phyloP scores from a whole-genome alignment of 2,113 vertebrate species.

The Ariopsis seemanni region DNA sequence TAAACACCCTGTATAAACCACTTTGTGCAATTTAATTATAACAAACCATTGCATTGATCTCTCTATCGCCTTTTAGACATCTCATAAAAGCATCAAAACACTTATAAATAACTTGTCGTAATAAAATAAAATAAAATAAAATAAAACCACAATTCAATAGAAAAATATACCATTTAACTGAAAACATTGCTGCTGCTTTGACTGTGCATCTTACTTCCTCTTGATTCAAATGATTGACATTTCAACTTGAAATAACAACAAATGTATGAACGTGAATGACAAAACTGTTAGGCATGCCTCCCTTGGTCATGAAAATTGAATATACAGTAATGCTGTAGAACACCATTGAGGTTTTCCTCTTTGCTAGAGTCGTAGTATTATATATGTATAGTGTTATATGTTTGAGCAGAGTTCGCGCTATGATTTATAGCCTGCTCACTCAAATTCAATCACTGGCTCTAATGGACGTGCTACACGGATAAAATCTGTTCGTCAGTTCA shows the following conservation, averaged over 20 bases:
- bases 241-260: neutral
- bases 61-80: slow-evolving; percentile 43
- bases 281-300: neutral
- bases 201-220: neutral
- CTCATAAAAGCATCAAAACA: slow-evolving; percentile 43
- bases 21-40: slow-evolving; percentile 36
- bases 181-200: slow-evolving; percentile 9
- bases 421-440: neutral
- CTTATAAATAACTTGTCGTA: slow-evolving; percentile 39
- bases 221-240: neutral
- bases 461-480: neutral
- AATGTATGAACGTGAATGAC: slow-evolving; percentile 3
- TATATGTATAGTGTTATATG: neutral
- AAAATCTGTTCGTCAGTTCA: neutral
- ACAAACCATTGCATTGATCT: slow-evolving; percentile 8
- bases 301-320: neutral
- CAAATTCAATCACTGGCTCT: neutral
- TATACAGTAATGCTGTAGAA: neutral
- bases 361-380: neutral
- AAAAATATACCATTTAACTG: slow-evolving; percentile 6
- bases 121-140: neutral
- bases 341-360: neutral
- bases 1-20: too few relatives aligned
- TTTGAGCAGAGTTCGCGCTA: neutral
- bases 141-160: neutral